Evolutionary conservation across 1,140 invertebrate genomes (phyloP).

Genomic region (Drosophila neocordata): DNA sequence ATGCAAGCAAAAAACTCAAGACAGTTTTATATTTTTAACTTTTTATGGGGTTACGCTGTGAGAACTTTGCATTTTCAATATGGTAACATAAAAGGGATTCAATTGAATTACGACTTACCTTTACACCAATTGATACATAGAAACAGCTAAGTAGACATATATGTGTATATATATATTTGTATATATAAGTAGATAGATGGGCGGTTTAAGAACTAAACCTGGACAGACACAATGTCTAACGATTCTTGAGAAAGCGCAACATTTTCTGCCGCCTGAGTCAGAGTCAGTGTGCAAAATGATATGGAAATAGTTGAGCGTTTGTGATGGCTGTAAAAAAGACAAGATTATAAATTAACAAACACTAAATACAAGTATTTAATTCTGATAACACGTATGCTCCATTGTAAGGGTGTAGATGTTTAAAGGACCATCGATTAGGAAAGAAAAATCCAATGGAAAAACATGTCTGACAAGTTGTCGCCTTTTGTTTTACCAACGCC

Average conservation of each 20-base stretch:
- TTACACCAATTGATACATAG: conserved; percentile 50
- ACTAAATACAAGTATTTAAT: conserved; percentile 30
- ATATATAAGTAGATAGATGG: conserved; percentile 48
- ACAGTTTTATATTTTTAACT: neutral
- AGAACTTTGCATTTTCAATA: conserved; percentile 65
- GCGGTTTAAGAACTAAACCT: conserved; percentile 39
- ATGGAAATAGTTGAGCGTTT: conserved; percentile 44
- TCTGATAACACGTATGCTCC: conserved; percentile 64
- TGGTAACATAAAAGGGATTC: neutral
- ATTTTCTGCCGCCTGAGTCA: conserved; percentile 54
- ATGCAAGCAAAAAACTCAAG: conserved; percentile 39
- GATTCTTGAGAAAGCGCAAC: conserved; percentile 72
- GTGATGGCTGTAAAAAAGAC: conserved; percentile 51
- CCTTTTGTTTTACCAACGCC: conserved; percentile 53
- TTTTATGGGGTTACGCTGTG: conserved; percentile 17
- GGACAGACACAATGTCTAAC: conserved; percentile 50
- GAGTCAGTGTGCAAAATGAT: conserved; percentile 60
- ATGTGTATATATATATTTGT: conserved; percentile 31
- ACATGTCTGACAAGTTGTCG: conserved; percentile 54
- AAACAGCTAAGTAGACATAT: conserved; percentile 30
- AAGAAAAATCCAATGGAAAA: conserved; percentile 34
- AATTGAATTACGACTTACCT: conserved; percentile 54
- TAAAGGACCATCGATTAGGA: conserved; percentile 28
- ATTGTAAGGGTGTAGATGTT: conserved; percentile 37
- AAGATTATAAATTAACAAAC: conserved; percentile 43